These are phyloP conservation scores for Phaethornis superciliosus DNA, from an alignment of 2,113 vertebrate species.

Conservation along the genomic window DNA sequence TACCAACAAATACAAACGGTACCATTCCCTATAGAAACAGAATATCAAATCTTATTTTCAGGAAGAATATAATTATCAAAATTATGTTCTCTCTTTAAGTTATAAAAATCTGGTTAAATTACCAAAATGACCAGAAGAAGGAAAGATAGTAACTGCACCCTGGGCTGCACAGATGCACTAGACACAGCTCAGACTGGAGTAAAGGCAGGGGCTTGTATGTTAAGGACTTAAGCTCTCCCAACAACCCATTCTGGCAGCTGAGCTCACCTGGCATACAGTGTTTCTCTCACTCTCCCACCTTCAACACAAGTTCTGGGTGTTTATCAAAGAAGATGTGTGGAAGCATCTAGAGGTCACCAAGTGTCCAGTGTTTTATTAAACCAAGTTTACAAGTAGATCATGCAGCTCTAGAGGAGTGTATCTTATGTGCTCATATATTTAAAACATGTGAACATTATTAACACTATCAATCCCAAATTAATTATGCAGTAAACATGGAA, in stretches of 20 bases:
- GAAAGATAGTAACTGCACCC: not conserved
- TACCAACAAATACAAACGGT: conserved; percentile 97
- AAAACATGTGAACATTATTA: not conserved
- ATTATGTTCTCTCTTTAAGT: not conserved
- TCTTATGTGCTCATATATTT: not conserved
- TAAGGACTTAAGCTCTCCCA: not conserved
- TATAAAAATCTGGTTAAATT: not conserved
- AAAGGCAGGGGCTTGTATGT: not conserved
- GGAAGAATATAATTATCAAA: not conserved
- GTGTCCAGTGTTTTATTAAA: not conserved
- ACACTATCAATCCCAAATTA: not conserved
- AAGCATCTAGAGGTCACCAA: not conserved
- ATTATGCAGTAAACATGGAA: accelerated
- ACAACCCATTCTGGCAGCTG: not conserved
- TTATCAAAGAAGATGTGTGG: not conserved
- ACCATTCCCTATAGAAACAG: conserved; percentile 91
- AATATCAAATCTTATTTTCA: not conserved
- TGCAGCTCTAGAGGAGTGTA: not conserved
- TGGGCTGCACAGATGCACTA: not conserved
- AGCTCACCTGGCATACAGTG: accelerated
- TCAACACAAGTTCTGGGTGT: accelerated
- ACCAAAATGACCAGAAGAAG: not conserved
- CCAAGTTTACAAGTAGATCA: not conserved
- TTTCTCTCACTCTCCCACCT: not conserved
- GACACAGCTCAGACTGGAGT: not conserved